A percentile compares a stretch with the other conserved stretches of the same genome.
Conservation (phyloP, 2,797 vertebrate species). For the Meda fulgida region DNA sequence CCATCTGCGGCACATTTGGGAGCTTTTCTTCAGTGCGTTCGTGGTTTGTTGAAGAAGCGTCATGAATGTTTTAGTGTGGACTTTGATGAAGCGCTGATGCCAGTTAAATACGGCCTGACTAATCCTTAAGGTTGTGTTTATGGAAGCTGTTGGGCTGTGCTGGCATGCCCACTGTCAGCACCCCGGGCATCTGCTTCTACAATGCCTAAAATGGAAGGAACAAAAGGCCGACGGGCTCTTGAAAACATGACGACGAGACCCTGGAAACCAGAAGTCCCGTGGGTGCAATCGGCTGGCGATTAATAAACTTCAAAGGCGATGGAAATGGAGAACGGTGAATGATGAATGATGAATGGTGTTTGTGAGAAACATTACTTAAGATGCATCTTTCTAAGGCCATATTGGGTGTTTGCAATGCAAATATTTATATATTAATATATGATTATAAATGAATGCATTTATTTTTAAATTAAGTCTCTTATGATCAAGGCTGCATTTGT, state of each 20-base stretch:
- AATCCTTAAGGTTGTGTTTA: constrained; percentile 31
- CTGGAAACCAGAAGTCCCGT: background rate
- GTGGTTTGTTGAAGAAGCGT: constrained; percentile 39
- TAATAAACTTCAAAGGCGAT: background rate
- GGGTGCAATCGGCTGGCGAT: background rate
- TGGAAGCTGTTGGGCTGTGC: constrained; percentile 29
- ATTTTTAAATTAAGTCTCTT: no score
- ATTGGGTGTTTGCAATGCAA: background rate
- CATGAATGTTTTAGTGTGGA: constrained; percentile 34
- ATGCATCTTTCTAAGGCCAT: background rate
- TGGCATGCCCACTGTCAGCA: constrained; percentile 31
- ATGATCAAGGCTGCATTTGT: background rate
- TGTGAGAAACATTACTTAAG: background rate
- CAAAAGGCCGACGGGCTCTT: background rate
- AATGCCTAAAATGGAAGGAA: constrained; percentile 37
- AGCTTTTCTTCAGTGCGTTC: constrained; percentile 11
- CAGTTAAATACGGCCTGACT: constrained; percentile 28
- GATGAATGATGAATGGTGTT: background rate
- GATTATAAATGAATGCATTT: no score
- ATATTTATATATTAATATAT: no score
- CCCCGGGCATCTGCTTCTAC: constrained; percentile 21
- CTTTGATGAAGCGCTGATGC: constrained; percentile 26
- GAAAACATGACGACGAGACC: background rate
- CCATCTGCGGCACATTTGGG: constrained; percentile 79
- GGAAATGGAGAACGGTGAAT: background rate